These are phyloP conservation scores for Metaphire vulgaris DNA, from an alignment of 1,140 invertebrate genomes.

Conservation along the genomic window DNA sequence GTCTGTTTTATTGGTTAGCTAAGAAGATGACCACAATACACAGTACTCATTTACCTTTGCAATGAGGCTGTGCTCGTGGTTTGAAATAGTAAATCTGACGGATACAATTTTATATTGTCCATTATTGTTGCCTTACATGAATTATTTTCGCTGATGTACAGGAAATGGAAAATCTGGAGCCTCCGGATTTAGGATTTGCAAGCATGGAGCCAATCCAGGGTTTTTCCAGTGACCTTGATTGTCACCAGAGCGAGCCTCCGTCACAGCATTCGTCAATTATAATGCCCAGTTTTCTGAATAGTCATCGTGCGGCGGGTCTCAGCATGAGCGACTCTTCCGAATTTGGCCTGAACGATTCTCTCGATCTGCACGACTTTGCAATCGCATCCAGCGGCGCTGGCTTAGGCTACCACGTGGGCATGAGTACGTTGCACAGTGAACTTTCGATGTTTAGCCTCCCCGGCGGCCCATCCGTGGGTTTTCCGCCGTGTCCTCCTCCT, in stretches of 20 bases:
- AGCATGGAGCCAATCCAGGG: not conserved
- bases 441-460: not conserved
- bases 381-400: not conserved
- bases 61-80: too few species aligned
- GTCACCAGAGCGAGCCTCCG: not conserved
- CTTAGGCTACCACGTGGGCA: not conserved
- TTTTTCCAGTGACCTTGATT: not conserved
- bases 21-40: too few species aligned
- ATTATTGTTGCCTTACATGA: too few species aligned
- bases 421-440: not conserved
- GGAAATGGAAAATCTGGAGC: slow-evolving; percentile 1
- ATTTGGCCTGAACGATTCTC: not conserved
- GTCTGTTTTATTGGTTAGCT: too few species aligned
- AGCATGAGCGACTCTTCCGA: not conserved
- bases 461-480: not conserved
- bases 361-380: not conserved
- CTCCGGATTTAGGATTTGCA: not conserved
- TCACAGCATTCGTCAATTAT: not conserved
- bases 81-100: too few species aligned
- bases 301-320: not conserved
- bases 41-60: too few species aligned
- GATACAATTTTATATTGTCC: too few species aligned
- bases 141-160: too few species aligned
- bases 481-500: not conserved
- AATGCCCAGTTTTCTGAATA: not conserved